phyloP scores from a whole-genome alignment of 2,888 invertebrate species.

The Brachyptera putata region DNA sequence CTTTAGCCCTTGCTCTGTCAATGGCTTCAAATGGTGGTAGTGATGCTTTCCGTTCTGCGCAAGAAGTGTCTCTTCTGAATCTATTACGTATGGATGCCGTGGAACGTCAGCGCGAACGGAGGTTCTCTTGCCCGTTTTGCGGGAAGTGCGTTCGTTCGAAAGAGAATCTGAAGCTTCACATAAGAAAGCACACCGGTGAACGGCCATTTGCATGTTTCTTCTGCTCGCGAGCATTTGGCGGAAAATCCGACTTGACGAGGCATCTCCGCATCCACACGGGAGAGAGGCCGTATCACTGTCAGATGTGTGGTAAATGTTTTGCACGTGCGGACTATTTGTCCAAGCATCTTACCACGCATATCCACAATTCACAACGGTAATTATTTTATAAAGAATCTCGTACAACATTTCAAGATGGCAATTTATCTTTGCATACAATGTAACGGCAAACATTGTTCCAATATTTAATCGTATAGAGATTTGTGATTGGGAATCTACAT shows the following conservation, averaged over 20 bases:
- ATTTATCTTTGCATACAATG: too few relatives aligned
- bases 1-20: conserved; percentile 48
- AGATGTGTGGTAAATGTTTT: conserved; percentile 88
- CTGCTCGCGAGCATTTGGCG: conserved; percentile 83
- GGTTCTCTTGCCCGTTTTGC: conserved; percentile 85
- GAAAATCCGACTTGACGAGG: conserved; percentile 75
- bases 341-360: conserved; percentile 87
- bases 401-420: too few relatives aligned
- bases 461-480: too few relatives aligned
- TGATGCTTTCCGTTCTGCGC: conserved; percentile 38
- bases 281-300: conserved; percentile 85
- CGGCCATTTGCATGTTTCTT: conserved; percentile 87
- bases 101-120: conserved; percentile 63
- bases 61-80: conserved; percentile 58
- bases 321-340: conserved; percentile 86
- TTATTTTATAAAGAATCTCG: neutral
- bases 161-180: conserved; percentile 82
- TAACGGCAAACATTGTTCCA: too few relatives aligned
- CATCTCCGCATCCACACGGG: conserved; percentile 86
- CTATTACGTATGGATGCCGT: conserved; percentile 56
- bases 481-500: too few relatives aligned
- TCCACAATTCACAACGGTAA: conserved; percentile 50
- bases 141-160: conserved; percentile 86
- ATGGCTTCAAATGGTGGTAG: conserved; percentile 38
- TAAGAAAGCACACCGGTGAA: conserved; percentile 82